A percentile compares a stretch with the other conserved stretches of the same genome.
Evolutionary conservation across 2,113 vertebrate genomes (phyloP).

Genomic region (Chloebia gouldiae): DNA sequence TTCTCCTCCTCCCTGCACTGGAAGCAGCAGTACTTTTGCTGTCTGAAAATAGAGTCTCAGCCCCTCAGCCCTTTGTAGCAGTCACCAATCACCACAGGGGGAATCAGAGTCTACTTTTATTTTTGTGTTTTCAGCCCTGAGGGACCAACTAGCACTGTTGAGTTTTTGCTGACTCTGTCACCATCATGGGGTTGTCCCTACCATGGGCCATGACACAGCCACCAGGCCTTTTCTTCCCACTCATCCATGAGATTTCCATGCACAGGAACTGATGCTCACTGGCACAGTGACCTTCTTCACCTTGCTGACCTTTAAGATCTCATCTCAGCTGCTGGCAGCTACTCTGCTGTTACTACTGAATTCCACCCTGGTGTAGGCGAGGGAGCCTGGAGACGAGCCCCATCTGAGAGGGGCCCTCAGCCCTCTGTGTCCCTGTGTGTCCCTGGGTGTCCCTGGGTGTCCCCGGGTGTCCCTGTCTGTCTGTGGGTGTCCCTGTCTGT

Average conservation of each 20-base stretch:
- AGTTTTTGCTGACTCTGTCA: not conserved
- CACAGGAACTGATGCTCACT: not conserved
- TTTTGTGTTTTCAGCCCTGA: not conserved
- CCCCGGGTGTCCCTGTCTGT: rapidly evolving
- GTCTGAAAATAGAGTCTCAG: not conserved
- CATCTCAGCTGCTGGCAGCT: not conserved
- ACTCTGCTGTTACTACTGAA: not conserved
- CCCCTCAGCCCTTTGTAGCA: not conserved
- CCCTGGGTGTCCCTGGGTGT: rapidly evolving
- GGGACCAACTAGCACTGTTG: not conserved
- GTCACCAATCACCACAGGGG: not conserved
- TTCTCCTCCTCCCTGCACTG: not conserved
- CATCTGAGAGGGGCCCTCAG: not conserved
- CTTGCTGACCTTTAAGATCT: not conserved
- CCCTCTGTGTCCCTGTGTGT: not conserved
- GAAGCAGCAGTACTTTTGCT: not conserved
- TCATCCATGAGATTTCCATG: rapidly evolving
- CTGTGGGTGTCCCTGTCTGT: not conserved
- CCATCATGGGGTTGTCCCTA: rapidly evolving
- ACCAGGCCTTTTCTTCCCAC: not conserved
- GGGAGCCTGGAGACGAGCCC: not conserved
- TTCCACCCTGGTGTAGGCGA: not conserved
- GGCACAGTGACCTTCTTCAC: not conserved
- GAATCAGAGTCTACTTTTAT: not conserved
- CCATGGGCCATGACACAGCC: rapidly evolving